Percentiles rank a stretch among this genome's conserved stretches.
Evolutionary conservation across 2,888 invertebrate genomes (phyloP).

Genomic region (Drosophila hamatofila): DNA sequence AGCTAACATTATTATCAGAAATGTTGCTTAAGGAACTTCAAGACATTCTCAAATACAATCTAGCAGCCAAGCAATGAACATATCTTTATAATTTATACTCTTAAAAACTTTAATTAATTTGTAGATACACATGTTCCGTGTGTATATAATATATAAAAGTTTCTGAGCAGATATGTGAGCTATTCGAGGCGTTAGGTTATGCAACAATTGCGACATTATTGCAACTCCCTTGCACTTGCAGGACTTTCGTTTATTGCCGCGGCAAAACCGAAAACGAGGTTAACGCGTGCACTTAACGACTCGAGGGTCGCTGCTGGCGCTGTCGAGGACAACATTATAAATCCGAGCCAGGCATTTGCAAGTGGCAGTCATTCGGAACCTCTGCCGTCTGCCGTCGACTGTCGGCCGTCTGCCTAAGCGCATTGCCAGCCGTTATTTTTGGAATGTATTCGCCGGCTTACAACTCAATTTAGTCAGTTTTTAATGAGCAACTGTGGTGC

Average conservation of each 20-base stretch:
- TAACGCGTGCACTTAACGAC: conserved; percentile 80
- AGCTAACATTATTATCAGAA: no score
- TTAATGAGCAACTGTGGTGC: conserved; percentile 69
- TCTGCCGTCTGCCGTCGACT: conserved; percentile 7
- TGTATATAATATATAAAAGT: background rate
- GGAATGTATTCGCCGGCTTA: conserved; percentile 42
- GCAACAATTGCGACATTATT: conserved; percentile 43
- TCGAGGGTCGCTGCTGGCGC: conserved; percentile 46
- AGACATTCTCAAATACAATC: background rate
- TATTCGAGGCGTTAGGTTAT: conserved; percentile 50
- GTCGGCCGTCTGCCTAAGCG: conserved; percentile 35
- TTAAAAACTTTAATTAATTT: background rate
- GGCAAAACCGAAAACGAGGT: conserved; percentile 68
- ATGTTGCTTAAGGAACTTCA: background rate
- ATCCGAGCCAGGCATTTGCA: conserved; percentile 77
- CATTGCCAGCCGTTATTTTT: conserved; percentile 53
- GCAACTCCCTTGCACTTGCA: conserved; percentile 46
- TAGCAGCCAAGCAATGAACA: background rate
- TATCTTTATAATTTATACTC: background rate
- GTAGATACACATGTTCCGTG: background rate
- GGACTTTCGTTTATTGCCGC: conserved; percentile 57
- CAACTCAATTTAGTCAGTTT: conserved; percentile 76
- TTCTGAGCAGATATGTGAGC: conserved; percentile 30
- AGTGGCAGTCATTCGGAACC: conserved; percentile 69
- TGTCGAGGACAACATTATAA: conserved; percentile 77